Percentiles rank a stretch among this genome's conserved stretches.
These are phyloP conservation scores for Pycnomerus fuliginosus DNA, from an alignment of 2,888 invertebrate species.

Conservation along the genomic window DNA sequence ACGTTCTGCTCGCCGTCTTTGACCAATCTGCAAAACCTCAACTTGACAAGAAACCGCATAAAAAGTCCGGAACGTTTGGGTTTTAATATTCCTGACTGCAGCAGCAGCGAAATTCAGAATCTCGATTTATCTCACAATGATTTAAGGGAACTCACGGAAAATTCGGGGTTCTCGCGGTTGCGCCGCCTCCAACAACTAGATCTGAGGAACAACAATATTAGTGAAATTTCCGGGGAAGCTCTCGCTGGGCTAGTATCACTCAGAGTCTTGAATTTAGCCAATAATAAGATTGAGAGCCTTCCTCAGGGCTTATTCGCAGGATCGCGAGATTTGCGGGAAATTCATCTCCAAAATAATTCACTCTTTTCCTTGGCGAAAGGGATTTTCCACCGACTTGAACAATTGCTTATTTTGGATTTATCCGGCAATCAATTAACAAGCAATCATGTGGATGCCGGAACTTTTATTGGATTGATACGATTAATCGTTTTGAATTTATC, in stretches of 20 bases:
- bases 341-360: constrained; percentile 83
- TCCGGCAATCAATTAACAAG: constrained; percentile 84
- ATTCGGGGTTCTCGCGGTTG: constrained; percentile 71
- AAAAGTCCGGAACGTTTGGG: constrained; percentile 76
- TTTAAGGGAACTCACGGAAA: constrained; percentile 67
- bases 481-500: constrained; percentile 83
- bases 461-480: constrained; percentile 81
- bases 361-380: constrained; percentile 80
- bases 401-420: constrained; percentile 79
- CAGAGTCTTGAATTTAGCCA: constrained; percentile 81
- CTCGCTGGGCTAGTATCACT: constrained; percentile 77
- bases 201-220: constrained; percentile 81
- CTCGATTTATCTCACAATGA: constrained; percentile 82
- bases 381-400: constrained; percentile 80
- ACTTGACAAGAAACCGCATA: constrained; percentile 82
- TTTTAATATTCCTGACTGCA: constrained; percentile 62
- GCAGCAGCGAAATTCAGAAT: constrained; percentile 69
- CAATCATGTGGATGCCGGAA: constrained; percentile 80
- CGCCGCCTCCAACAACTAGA: constrained; percentile 77
- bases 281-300: constrained; percentile 77
- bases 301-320: constrained; percentile 81
- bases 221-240: constrained; percentile 75
- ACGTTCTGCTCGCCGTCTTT: constrained; percentile 79
- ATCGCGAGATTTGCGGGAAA: constrained; percentile 77
- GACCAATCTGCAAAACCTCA: constrained; percentile 76